Conservation (phyloP, 1,140 invertebrate genomes). For the Armadillidium nasatum region DNA sequence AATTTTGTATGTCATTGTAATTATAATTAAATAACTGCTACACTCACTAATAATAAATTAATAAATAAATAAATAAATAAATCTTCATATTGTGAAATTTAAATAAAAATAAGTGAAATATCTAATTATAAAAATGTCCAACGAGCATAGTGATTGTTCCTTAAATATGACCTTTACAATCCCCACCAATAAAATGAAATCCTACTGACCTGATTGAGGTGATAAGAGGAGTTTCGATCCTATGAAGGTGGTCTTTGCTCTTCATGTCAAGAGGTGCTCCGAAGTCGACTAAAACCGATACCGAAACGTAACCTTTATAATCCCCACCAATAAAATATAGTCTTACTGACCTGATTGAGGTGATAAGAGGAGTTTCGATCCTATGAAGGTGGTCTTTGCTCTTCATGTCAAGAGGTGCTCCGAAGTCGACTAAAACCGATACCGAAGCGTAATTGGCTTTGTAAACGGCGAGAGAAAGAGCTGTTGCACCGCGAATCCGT, state of each 20-base stretch:
- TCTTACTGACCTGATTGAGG: constrained; percentile 30
- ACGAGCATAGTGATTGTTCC: no score
- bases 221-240: constrained; percentile 34
- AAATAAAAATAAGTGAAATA: no score
- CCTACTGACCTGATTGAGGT: constrained; percentile 30
- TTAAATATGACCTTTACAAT: no score
- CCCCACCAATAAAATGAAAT: neutral
- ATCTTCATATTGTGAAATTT: no score
- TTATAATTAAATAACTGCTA: no score
- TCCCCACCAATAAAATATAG: no score
- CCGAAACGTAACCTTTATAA: no score
- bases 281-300: constrained; percentile 4
- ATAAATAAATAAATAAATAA: no score
- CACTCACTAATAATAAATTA: no score
- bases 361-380: constrained; percentile 32
- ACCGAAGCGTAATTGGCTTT: constrained; percentile 17
- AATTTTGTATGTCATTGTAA: no score
- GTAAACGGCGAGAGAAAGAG: constrained; percentile 38
- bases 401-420: constrained; percentile 27
- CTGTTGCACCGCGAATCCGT: constrained; percentile 31
- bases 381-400: constrained; percentile 37
- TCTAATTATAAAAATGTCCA: no score
- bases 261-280: no score
- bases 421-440: constrained; percentile 11
- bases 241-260: neutral